phyloP scores from a whole-genome alignment of 1,140 invertebrate genomes.

The Papilio dardanus region DNA sequence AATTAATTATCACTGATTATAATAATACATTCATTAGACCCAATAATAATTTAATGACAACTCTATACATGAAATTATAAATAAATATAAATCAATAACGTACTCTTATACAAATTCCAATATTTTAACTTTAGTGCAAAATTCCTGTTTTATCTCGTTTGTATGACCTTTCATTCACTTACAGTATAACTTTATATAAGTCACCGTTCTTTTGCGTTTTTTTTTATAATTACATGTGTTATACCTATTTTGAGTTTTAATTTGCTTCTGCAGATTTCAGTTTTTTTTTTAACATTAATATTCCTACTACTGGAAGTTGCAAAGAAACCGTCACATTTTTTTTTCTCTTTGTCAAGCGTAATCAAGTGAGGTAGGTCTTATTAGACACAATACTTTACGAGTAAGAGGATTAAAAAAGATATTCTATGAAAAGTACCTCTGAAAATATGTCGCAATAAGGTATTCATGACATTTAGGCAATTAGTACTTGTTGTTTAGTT shows the following conservation, averaged over 20 bases:
- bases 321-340: not conserved
- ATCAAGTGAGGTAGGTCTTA: not conserved
- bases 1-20: constrained; percentile 55
- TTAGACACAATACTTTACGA: not conserved
- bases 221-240: not conserved
- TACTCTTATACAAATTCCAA: not conserved
- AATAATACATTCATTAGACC: not conserved
- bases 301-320: not conserved
- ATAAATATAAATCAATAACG: not conserved
- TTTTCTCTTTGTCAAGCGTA: not conserved
- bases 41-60: constrained; percentile 33
- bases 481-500: not conserved
- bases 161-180: not conserved
- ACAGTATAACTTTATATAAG: not conserved
- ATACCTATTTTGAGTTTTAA: not conserved
- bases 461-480: not conserved
- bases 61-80: not conserved
- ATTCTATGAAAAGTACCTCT: too few species aligned
- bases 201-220: not conserved
- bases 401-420: not conserved
- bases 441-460: too few species aligned
- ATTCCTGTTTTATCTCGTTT: not conserved
- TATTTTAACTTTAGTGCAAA: not conserved
- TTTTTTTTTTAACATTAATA: not conserved
- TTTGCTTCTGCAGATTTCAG: not conserved